A percentile compares a stretch with the other conserved stretches of the same genome.
These are phyloP conservation scores for Patella depressa DNA, from an alignment of 2,888 invertebrate species.

Conservation along the genomic window DNA sequence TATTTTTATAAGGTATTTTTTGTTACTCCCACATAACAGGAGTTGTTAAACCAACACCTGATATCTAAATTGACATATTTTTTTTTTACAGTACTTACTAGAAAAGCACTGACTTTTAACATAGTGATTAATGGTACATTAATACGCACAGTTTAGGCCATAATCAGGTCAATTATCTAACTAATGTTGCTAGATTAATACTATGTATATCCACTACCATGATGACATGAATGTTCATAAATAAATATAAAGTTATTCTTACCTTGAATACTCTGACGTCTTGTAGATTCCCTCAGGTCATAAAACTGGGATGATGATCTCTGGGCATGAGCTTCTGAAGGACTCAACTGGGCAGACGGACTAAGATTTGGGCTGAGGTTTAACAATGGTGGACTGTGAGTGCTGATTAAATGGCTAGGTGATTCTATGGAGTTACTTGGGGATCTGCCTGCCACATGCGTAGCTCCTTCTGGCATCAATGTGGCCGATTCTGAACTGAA, in stretches of 20 bases:
- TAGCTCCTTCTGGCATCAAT: slow-evolving; percentile 39
- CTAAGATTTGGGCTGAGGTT: slow-evolving; percentile 67
- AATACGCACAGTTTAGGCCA: too few species aligned
- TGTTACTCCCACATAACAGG: too few species aligned
- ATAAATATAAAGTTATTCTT: slow-evolving; percentile 27
- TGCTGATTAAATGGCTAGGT: slow-evolving; percentile 60
- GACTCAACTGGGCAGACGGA: slow-evolving; percentile 47
- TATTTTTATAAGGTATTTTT: too few species aligned
- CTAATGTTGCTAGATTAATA: too few species aligned
- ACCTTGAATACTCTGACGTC: slow-evolving; percentile 62
- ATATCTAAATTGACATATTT: too few species aligned
- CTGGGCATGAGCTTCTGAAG: slow-evolving; percentile 49
- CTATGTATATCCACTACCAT: too few species aligned
- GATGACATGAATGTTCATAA: neutral
- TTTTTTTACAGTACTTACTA: too few species aligned
- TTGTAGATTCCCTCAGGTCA: slow-evolving; percentile 64
- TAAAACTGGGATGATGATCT: slow-evolving; percentile 63
- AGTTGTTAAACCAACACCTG: too few species aligned
- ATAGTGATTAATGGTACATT: too few species aligned
- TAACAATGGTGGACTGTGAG: slow-evolving; percentile 69
- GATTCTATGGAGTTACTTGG: slow-evolving; percentile 29
- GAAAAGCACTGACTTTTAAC: too few species aligned
- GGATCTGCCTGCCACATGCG: slow-evolving; percentile 28
- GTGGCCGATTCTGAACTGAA: slow-evolving; percentile 27
- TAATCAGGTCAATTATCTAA: too few species aligned